These are phyloP conservation scores for Lophotriccus pileatus DNA, from an alignment of 2,797 vertebrate species.

Conservation along the genomic window DNA sequence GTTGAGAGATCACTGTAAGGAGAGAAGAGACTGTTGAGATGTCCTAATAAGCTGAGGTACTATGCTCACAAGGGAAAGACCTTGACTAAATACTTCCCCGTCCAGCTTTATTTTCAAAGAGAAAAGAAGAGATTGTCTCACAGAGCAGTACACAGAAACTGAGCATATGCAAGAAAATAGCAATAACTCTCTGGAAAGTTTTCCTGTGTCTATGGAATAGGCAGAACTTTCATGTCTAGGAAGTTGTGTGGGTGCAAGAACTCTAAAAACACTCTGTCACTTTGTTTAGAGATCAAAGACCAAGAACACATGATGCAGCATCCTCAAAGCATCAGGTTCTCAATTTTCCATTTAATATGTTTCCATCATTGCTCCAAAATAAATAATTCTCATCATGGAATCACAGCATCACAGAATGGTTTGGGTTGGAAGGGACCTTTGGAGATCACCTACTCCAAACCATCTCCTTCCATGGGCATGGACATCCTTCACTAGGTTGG, in stretches of 20 bases:
- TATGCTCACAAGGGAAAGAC: not conserved
- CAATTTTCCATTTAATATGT: not conserved
- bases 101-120: not conserved
- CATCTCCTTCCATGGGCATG: not conserved
- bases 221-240: not conserved
- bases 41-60: not conserved
- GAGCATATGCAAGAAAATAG: not conserved
- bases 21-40: not conserved
- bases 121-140: not conserved
- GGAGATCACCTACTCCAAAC: not conserved
- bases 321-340: not conserved
- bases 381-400: not conserved
- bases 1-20: not conserved
- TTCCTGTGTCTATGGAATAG: not conserved
- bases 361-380: not conserved
- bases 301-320: not conserved
- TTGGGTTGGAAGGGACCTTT: not conserved
- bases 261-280: not conserved
- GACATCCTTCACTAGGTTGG: not conserved
- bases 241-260: not conserved
- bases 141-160: not conserved
- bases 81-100: not conserved
- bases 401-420: not conserved
- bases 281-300: not conserved
- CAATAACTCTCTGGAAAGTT: not conserved